A percentile compares a stretch with the other conserved stretches of the same genome.
phyloP scores from a whole-genome alignment of 2,113 vertebrate species.

The Psilopogon haemacephalus region DNA sequence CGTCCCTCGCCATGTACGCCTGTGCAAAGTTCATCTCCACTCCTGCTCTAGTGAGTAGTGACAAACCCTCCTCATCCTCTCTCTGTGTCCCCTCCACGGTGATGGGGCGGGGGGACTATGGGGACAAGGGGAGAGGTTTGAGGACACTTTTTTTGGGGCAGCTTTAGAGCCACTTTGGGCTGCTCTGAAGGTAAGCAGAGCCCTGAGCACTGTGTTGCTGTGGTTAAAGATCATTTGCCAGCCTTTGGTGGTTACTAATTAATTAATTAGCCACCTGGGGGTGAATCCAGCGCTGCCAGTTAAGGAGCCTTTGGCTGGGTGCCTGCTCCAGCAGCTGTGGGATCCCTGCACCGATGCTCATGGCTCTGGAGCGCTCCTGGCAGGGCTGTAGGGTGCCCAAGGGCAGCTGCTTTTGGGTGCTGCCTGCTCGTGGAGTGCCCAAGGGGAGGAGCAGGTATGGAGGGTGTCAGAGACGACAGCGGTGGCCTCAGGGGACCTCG shows the following conservation, averaged over 20 bases:
- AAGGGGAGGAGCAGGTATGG: accelerated
- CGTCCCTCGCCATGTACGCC: slow-evolving; percentile 80
- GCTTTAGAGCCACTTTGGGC: background rate
- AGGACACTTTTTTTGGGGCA: background rate
- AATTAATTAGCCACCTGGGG: background rate
- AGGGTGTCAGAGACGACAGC: background rate
- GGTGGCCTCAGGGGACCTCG: accelerated
- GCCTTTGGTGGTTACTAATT: background rate
- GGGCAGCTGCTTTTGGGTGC: background rate
- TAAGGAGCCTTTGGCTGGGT: background rate
- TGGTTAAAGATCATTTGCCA: background rate
- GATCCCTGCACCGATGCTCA: accelerated
- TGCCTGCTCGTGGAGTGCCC: background rate
- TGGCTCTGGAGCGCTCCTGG: accelerated
- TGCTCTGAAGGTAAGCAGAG: accelerated
- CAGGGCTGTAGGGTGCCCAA: accelerated
- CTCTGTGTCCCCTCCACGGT: background rate
- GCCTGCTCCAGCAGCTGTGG: background rate
- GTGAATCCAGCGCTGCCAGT: background rate
- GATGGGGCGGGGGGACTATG: accelerated
- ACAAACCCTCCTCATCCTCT: background rate
- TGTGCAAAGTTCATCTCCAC: slow-evolving; percentile 86
- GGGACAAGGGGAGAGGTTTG: background rate
- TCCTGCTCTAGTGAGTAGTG: slow-evolving; percentile 84
- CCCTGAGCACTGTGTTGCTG: accelerated